Conservation (phyloP, 2,113 vertebrate genomes). For the Odontesthes bonariensis region DNA sequence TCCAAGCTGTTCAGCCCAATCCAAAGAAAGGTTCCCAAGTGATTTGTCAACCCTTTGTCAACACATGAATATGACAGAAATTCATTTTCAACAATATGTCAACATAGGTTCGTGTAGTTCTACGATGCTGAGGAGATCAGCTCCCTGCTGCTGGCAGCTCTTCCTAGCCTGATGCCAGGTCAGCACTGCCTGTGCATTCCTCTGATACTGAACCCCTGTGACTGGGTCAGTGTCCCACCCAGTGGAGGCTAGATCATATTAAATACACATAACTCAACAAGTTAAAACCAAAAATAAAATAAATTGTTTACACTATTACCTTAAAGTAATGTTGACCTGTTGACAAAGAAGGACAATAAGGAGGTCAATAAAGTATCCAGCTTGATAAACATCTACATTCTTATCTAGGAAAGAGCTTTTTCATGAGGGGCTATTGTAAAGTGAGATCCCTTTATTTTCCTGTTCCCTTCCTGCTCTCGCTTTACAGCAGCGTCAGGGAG, state of each 20-base stretch:
- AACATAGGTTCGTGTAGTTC: constrained; percentile 87
- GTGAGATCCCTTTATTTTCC: constrained; percentile 46
- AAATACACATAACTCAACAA: background rate
- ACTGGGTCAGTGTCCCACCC: constrained; percentile 90
- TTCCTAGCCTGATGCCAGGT: constrained; percentile 94
- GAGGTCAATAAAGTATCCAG: background rate
- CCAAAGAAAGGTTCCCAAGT: constrained; percentile 87
- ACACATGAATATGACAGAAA: background rate
- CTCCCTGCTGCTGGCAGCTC: constrained; percentile 93
- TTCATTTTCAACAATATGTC: background rate
- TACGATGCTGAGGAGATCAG: constrained; percentile 90
- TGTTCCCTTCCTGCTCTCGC: constrained; percentile 74
- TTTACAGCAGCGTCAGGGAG: constrained; percentile 61
- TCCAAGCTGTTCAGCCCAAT: constrained; percentile 94
- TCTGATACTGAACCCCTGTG: constrained; percentile 90
- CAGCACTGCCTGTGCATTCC: constrained; percentile 87
- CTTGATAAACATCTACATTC: background rate
- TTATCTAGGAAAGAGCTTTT: background rate
- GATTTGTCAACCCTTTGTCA: constrained; percentile 83
- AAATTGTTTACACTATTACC: background rate
- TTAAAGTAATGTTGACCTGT: background rate
- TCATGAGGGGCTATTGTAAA: constrained; percentile 26
- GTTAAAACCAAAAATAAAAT: background rate
- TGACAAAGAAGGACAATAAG: background rate
- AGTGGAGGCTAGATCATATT: constrained; percentile 53